Conservation (phyloP, 2,888 invertebrate genomes). For the Sericinus montela region DNA sequence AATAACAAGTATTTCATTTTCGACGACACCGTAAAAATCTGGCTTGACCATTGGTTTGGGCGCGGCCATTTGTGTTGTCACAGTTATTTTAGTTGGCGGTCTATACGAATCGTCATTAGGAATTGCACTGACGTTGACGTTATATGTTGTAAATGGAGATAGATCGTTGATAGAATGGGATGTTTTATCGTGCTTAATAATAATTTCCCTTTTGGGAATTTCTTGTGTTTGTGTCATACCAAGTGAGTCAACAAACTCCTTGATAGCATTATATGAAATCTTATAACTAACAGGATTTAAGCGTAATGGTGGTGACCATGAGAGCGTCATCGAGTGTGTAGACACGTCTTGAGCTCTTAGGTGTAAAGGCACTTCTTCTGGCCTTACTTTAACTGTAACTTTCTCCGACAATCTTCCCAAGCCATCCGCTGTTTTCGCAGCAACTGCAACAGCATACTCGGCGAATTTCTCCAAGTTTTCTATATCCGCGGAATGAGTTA, state of each 20-base stretch:
- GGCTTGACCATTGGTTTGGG: slow-evolving; percentile 98
- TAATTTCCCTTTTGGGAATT: slow-evolving; percentile 85
- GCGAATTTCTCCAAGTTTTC: slow-evolving; percentile 94
- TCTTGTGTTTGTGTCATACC: slow-evolving; percentile 94
- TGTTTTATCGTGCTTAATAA: slow-evolving; percentile 84
- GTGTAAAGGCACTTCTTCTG: slow-evolving; percentile 94
- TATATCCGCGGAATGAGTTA: slow-evolving; percentile 94
- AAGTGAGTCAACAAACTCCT: slow-evolving; percentile 96
- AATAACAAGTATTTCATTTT: slow-evolving; percentile 93
- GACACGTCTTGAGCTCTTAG: slow-evolving; percentile 93
- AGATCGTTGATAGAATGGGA: slow-evolving; percentile 91
- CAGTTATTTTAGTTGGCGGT: slow-evolving; percentile 95
- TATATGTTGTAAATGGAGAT: slow-evolving; percentile 96
- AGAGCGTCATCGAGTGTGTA: slow-evolving; percentile 95
- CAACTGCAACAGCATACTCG: slow-evolving; percentile 94
- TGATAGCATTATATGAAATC: slow-evolving; percentile 94
- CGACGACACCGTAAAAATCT: slow-evolving; percentile 94
- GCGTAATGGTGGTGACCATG: slow-evolving; percentile 93
- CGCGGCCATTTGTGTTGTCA: slow-evolving; percentile 97
- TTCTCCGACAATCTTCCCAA: slow-evolving; percentile 93
- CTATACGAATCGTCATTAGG: slow-evolving; percentile 90
- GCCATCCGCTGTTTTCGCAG: slow-evolving; percentile 88
- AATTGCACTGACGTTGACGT: slow-evolving; percentile 94
- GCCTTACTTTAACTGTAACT: slow-evolving; percentile 92
- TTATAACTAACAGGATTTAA: slow-evolving; percentile 93